These are phyloP conservation scores for Trematomus bernacchii DNA, from an alignment of 2,797 vertebrate genomes.

Conservation along the genomic window DNA sequence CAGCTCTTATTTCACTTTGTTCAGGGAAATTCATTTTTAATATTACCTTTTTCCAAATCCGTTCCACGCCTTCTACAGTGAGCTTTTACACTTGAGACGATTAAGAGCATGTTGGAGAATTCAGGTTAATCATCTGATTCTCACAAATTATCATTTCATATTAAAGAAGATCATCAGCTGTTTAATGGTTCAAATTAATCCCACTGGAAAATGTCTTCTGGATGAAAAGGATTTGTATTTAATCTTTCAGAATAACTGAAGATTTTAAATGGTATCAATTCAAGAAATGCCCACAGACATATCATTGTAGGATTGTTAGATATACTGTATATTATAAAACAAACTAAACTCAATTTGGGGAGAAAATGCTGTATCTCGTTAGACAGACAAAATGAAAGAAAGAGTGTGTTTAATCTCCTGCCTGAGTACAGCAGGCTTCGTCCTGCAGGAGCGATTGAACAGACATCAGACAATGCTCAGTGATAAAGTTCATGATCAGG, in stretches of 20 bases:
- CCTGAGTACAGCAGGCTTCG: constrained; percentile 39
- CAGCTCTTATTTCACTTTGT: constrained; percentile 44
- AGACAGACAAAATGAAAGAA: neutral
- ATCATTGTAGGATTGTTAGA: neutral
- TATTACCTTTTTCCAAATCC: neutral
- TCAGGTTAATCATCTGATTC: neutral
- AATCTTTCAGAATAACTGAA: neutral
- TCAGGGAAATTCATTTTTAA: constrained; percentile 22
- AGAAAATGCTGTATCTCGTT: neutral
- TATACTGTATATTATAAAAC: neutral
- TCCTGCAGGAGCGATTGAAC: constrained; percentile 56
- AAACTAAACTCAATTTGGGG: neutral
- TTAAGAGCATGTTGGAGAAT: too few relatives aligned
- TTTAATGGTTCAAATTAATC: neutral
- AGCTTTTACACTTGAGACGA: too few relatives aligned
- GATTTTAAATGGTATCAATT: neutral
- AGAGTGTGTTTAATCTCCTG: constrained; percentile 27
- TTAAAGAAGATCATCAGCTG: neutral
- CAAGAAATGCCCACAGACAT: neutral
- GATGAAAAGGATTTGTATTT: neutral
- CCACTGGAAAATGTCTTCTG: neutral
- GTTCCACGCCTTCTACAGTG: accelerated
- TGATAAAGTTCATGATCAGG: constrained; percentile 73
- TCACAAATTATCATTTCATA: neutral
- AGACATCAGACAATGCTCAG: constrained; percentile 62